phyloP scores from a whole-genome alignment of 2,797 vertebrate species.

The Periparus ater region DNA sequence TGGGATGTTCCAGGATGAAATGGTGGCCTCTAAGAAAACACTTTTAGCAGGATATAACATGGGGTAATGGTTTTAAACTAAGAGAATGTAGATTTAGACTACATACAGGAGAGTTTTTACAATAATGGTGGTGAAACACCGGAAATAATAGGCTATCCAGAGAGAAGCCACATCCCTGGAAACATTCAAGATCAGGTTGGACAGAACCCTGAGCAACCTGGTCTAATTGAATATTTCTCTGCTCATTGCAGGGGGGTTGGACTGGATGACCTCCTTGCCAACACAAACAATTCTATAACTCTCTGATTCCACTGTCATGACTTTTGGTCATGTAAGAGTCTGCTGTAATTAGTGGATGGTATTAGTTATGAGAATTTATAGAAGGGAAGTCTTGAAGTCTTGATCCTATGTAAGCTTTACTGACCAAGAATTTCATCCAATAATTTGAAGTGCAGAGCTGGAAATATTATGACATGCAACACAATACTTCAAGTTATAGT shows the following conservation, averaged over 20 bases:
- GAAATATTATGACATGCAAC: neutral
- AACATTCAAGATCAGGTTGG: neutral
- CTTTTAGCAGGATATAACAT: neutral
- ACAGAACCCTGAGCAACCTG: neutral
- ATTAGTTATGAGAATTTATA: neutral
- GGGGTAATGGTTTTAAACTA: neutral
- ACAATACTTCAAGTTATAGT: neutral
- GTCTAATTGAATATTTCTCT: neutral
- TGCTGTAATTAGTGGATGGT: neutral
- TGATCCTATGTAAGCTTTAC: neutral
- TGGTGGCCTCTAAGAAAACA: neutral
- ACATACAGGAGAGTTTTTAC: neutral
- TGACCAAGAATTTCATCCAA: neutral
- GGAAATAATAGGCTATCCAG: neutral
- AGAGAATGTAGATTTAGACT: neutral
- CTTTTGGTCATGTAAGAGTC: rapidly evolving
- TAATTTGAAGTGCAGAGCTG: neutral
- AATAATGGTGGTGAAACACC: neutral
- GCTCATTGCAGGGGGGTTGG: rapidly evolving
- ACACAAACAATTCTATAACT: neutral
- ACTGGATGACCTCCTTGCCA: neutral
- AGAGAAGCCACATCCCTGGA: neutral
- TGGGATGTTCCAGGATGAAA: neutral
- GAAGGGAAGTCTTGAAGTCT: neutral
- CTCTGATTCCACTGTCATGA: neutral